phyloP scores from a whole-genome alignment of 2,888 invertebrate species.

The Stramonita haemastoma region DNA sequence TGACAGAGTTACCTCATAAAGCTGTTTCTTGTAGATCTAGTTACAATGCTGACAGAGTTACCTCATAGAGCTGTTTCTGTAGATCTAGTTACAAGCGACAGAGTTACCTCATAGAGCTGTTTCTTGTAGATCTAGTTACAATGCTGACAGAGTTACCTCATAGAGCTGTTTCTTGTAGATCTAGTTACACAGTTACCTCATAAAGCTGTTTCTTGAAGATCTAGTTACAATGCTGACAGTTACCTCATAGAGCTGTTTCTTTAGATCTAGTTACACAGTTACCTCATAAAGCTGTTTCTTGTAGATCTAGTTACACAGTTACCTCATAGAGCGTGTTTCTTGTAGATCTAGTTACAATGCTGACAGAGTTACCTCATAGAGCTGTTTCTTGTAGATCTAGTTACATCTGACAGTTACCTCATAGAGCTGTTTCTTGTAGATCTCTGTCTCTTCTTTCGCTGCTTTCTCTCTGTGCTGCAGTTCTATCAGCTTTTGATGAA shows the following conservation, averaged over 20 bases:
- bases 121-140: not conserved
- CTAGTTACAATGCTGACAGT: not conserved
- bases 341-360: not conserved
- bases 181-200: no score
- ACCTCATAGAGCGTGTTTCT: no score
- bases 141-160: slow-evolving; percentile 48
- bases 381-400: not conserved
- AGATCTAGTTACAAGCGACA: not conserved
- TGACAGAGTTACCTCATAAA: slow-evolving; percentile 48
- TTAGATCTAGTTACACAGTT: not conserved
- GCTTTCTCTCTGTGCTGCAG: slow-evolving; percentile 68
- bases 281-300: no score
- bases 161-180: no score
- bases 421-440: slow-evolving; percentile 65
- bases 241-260: not conserved
- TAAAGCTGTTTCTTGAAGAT: no score
- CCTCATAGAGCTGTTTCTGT: no score
- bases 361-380: not conserved
- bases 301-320: no score
- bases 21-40: no score
- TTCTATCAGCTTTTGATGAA: slow-evolving; percentile 66
- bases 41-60: no score
- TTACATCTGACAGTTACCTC: slow-evolving; percentile 60
- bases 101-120: not conserved
- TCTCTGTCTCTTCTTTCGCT: slow-evolving; percentile 67